These are phyloP conservation scores for Ochropacha duplaris DNA, from an alignment of 2,888 invertebrate species.

Conservation along the genomic window DNA sequence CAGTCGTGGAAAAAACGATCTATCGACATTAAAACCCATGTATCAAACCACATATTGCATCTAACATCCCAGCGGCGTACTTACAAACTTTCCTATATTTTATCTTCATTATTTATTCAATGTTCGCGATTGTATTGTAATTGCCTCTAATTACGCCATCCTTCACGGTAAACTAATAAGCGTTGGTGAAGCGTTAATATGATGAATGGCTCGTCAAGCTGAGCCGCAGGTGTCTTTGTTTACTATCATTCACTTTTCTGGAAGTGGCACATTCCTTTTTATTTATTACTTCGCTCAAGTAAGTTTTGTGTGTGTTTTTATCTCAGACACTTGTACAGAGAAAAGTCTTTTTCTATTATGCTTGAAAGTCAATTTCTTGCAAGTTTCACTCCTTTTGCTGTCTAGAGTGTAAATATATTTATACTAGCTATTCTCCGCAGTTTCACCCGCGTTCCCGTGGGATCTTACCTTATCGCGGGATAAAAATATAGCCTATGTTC, in stretches of 20 bases:
- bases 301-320: too few species aligned
- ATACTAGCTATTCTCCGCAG: too few species aligned
- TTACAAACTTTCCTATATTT: neutral
- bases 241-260: neutral
- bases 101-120: neutral
- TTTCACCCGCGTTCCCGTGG: too few species aligned
- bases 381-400: too few species aligned
- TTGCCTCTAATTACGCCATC: conserved; percentile 17
- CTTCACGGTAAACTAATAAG: conserved; percentile 15
- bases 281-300: neutral
- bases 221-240: conserved; percentile 10
- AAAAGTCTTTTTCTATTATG: too few species aligned
- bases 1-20: conserved; percentile 8
- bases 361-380: too few species aligned
- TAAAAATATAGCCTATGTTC: too few species aligned
- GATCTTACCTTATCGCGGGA: too few species aligned
- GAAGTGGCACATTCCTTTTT: neutral
- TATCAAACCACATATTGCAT: neutral
- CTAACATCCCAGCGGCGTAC: neutral
- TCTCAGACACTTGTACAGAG: too few species aligned
- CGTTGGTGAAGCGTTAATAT: conserved; percentile 19
- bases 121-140: conserved; percentile 2
- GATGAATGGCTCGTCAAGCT: conserved; percentile 20
- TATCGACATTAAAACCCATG: neutral
- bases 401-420: too few species aligned